A percentile compares a stretch with the other conserved stretches of the same genome.
Evolutionary conservation across 2,113 vertebrate genomes (phyloP).

Genomic region (Atractosteus spatula): DNA sequence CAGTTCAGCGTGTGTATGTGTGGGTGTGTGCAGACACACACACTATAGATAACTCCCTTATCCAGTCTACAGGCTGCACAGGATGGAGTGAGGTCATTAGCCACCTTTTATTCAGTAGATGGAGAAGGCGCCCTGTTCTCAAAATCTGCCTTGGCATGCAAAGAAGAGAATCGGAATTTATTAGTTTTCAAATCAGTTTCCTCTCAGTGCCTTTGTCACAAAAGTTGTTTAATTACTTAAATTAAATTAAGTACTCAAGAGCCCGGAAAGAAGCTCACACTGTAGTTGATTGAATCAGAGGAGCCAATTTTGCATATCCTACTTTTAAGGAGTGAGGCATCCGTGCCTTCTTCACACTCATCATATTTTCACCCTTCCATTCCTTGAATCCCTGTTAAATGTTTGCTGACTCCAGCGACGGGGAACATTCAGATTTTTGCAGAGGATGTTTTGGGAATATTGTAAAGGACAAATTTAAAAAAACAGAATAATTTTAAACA

Average conservation of each 20-base stretch:
- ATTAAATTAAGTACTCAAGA: constrained; percentile 40
- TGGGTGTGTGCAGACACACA: no score
- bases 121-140: constrained; percentile 27
- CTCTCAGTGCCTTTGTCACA: constrained; percentile 7
- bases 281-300: constrained; percentile 35
- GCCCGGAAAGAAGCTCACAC: constrained; percentile 25
- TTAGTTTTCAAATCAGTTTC: constrained; percentile 26
- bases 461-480: constrained; percentile 48
- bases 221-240: constrained; percentile 36
- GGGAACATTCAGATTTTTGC: constrained; percentile 37
- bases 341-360: constrained; percentile 50
- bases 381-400: constrained; percentile 4
- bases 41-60: no score
- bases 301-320: constrained; percentile 26
- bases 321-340: constrained; percentile 32
- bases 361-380: constrained; percentile 26
- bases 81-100: no score
- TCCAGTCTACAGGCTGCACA: no score
- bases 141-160: constrained; percentile 39
- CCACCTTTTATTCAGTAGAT: constrained; percentile 24
- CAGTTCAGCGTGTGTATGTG: no score
- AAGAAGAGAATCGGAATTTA: constrained; percentile 37
- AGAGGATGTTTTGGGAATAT: constrained; percentile 11
- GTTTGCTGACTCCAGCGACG: neutral
- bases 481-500: constrained; percentile 22